phyloP scores from a whole-genome alignment of 2,113 vertebrate genomes.

The Puma concolor region DNA sequence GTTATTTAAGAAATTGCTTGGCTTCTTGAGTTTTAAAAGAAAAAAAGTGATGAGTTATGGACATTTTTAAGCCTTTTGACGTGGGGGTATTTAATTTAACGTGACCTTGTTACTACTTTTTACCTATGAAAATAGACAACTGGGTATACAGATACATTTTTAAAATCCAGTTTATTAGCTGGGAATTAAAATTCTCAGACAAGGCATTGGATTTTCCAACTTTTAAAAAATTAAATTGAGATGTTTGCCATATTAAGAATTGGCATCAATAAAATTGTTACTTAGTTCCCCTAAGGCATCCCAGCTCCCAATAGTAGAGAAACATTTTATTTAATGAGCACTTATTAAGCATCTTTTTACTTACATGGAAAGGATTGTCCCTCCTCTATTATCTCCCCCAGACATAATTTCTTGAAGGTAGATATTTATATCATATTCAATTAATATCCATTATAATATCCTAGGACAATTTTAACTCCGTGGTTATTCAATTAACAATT shows the following conservation, averaged over 20 bases:
- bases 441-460: constrained; percentile 55
- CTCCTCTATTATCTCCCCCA: not conserved
- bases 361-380: constrained; percentile 2
- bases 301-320: constrained; percentile 34
- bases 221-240: constrained; percentile 54
- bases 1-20: constrained; percentile 32
- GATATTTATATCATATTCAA: constrained; percentile 35
- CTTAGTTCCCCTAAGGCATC: not conserved
- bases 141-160: not conserved
- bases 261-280: constrained; percentile 23
- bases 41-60: not conserved
- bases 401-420: constrained; percentile 41
- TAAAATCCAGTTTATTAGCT: constrained; percentile 4
- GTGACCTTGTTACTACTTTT: constrained; percentile 8
- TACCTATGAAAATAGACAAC: not conserved
- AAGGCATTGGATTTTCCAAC: constrained; percentile 26
- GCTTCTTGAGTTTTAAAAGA: not conserved
- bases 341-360: constrained; percentile 29
- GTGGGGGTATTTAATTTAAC: constrained; percentile 28
- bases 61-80: not conserved
- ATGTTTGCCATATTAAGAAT: constrained; percentile 45
- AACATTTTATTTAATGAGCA: constrained; percentile 55
- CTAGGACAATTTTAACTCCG: constrained; percentile 40
- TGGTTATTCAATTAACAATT: constrained; percentile 70
- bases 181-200: constrained; percentile 36